A percentile compares a stretch with the other conserved stretches of the same genome.
phyloP scores from a whole-genome alignment of 2,113 vertebrate genomes.

The Neolamprologus caudopunctatus region DNA sequence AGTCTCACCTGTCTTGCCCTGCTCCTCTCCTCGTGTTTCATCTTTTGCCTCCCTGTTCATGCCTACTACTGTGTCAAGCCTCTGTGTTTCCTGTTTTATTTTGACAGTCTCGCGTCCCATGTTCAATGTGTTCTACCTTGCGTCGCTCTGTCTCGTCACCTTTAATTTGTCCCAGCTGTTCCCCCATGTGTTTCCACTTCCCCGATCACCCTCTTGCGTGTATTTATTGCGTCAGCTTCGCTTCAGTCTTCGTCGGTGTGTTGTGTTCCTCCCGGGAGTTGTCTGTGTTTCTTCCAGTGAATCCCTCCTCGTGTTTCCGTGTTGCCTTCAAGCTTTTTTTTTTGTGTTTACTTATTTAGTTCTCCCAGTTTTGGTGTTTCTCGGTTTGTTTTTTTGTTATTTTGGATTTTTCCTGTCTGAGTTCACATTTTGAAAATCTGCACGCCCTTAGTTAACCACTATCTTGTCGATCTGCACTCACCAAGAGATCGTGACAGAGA shows the following conservation, averaged over 20 bases:
- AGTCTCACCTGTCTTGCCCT: background rate
- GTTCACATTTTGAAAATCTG: background rate
- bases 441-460: background rate
- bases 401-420: background rate
- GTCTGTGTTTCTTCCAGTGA: background rate
- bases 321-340: background rate
- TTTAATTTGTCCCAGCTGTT: background rate
- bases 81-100: background rate
- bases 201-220: background rate
- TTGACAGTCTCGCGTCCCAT: fast-evolving
- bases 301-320: background rate
- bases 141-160: background rate
- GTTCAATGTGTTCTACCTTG: fast-evolving
- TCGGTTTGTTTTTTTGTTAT: fast-evolving
- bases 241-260: background rate
- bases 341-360: background rate
- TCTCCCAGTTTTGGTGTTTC: fast-evolving
- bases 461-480: background rate
- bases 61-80: background rate
- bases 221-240: background rate
- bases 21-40: background rate
- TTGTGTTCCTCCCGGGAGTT: background rate
- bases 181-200: background rate
- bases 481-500: background rate
- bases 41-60: background rate